Conservation (phyloP, 2,888 invertebrate genomes). For the Germaria angustata region DNA sequence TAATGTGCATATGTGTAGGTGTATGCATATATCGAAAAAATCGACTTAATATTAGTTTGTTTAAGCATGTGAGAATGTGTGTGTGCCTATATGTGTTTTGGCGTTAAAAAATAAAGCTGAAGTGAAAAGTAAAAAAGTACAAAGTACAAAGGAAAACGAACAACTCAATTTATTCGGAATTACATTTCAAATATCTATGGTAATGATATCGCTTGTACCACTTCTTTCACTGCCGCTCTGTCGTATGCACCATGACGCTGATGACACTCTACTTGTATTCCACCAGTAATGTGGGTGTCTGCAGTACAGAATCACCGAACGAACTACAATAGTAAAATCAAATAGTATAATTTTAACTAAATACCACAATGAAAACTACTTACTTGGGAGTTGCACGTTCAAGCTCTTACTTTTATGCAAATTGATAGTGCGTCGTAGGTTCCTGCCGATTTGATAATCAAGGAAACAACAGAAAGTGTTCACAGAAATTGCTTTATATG, state of each 20-base stretch:
- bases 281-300: not conserved
- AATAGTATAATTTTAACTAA: conserved; percentile 40
- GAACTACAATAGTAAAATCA: conserved; percentile 15
- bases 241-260: not conserved
- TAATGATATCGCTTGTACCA: not conserved
- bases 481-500: too few relatives aligned
- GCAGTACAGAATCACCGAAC: not conserved
- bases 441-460: too few relatives aligned
- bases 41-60: not conserved
- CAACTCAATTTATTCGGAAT: conserved; percentile 52
- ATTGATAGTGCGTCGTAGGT: too few relatives aligned
- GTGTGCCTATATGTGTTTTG: not conserved
- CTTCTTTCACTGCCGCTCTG: not conserved
- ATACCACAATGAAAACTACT: not conserved
- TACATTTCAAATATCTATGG: conserved; percentile 48
- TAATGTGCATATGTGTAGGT: too few relatives aligned
- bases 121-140: conserved; percentile 4
- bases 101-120: conserved; percentile 1
- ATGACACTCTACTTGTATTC: not conserved
- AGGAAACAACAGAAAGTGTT: too few relatives aligned
- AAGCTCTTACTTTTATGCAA: too few relatives aligned
- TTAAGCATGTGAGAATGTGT: not conserved
- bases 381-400: too few relatives aligned
- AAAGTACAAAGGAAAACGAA: not conserved
- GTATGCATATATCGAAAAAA: not conserved